Conservation (phyloP, 2,113 vertebrate genomes). For the Gavialis gangeticus region DNA sequence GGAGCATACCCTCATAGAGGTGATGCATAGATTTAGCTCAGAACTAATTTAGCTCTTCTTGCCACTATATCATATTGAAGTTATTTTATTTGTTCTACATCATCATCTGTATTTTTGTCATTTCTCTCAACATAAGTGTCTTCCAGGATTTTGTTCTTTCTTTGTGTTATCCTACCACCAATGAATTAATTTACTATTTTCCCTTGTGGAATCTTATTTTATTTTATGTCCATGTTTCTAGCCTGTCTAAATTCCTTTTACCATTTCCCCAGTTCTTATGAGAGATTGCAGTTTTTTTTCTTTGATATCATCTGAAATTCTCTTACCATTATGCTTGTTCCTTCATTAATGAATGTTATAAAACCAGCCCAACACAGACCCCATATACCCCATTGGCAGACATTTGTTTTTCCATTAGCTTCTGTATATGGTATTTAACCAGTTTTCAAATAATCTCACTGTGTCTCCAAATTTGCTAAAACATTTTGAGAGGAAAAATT, state of each 20-base stretch:
- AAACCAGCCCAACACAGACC: neutral
- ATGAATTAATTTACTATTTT: conserved; percentile 34
- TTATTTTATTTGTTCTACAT: neutral
- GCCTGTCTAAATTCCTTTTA: neutral
- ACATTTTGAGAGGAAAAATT: neutral
- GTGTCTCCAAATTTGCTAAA: neutral
- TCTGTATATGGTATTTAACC: neutral
- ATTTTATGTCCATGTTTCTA: neutral
- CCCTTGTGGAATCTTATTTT: neutral
- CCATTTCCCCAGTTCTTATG: neutral
- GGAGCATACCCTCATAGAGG: neutral
- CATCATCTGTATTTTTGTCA: neutral
- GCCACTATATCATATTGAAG: neutral
- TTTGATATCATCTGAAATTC: conserved; percentile 20
- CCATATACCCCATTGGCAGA: neutral
- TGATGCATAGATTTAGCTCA: rapidly evolving
- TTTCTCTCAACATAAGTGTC: conserved; percentile 10
- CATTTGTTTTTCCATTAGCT: neutral
- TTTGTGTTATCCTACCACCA: conserved; percentile 25
- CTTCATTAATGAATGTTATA: conserved; percentile 13
- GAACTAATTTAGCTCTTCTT: neutral
- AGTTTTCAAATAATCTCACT: neutral
- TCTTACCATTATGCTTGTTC: neutral
- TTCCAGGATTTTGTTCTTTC: neutral
- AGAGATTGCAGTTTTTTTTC: neutral